Base-by-base conservation (phyloP, 2,888 invertebrate genomes). In the Liopterus haemorrhoidalis region DNA sequence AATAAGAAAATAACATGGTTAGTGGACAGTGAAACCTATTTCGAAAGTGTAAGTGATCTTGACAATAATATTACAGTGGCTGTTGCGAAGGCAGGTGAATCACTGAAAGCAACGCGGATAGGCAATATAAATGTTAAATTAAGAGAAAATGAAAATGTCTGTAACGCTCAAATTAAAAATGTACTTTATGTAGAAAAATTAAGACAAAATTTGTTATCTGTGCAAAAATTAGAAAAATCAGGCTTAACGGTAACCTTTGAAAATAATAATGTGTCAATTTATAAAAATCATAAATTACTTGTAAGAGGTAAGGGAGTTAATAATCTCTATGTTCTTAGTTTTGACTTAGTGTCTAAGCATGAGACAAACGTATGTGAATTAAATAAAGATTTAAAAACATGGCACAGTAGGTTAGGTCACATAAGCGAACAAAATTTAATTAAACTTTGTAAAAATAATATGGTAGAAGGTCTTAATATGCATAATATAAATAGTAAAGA, bases 391-490 rank as follows among this genome's bases (percentile, higher is more conserved):
- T 12, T 41, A 30, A n/a, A 25, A n/a, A 22, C 31, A 30, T 49
- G 47, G 49, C 47, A 47, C 24, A 32, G 22, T 16, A 41, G 49
- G 11, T 37, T 48, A 16, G 49, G 46, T 18, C 49, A 49, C 24
- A 27, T 46, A 4, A 25, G 46, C 18, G 24, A 27, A 15, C 27
- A 21, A 22, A 36, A 40, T 37, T 15, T 46, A 5, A 21, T 37
- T 27, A 32, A 44, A 24, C 24, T 45, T 9, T 12, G 11, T 5
- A 43, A 47, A 9, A 8, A 18, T n/a, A 30, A 38, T 25, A 31
- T 39, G 39, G 20, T 33, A 27, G 20, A 48, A 8, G 39, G 22
- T 9, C 8, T 32, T 4, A 25, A 33, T 30, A 25, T 31, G 21
- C 16, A 38, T 20, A 46, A n/a, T n/a, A n/a, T n/a, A n/a, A n/a